A percentile compares a stretch with the other conserved stretches of the same genome.
Evolutionary conservation across 2,113 vertebrate genomes (phyloP).

Genomic region (Dicentrarchus labrax): DNA sequence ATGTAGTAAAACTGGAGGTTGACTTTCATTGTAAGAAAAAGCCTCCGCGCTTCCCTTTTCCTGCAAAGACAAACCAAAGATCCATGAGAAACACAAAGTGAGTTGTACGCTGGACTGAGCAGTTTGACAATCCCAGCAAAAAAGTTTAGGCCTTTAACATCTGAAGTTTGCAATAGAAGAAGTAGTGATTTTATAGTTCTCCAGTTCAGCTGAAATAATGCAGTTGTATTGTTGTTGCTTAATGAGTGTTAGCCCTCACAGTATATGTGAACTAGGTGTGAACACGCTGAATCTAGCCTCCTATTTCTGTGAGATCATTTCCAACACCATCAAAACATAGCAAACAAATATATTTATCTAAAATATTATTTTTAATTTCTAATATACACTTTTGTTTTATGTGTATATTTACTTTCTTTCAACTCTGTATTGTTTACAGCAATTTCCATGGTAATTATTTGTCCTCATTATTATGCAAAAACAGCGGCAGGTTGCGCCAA

Average conservation of each 20-base stretch:
- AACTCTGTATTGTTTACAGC: not conserved
- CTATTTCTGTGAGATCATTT: not conserved
- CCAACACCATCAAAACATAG: not conserved
- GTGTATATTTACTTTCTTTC: no score
- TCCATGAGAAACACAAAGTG: constrained; percentile 1
- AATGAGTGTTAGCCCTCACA: not conserved
- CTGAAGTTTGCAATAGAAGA: constrained; percentile 3
- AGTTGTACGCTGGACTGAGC: not conserved
- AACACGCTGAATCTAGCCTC: not conserved
- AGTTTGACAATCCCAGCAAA: not conserved
- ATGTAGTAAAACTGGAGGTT: constrained; percentile 95
- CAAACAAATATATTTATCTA: not conserved
- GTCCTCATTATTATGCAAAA: not conserved
- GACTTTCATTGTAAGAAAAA: constrained; percentile 89
- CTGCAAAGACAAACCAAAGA: constrained; percentile 76
- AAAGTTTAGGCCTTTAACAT: not conserved
- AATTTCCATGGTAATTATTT: no score
- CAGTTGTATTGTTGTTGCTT: not conserved
- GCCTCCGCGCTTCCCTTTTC: constrained; percentile 90
- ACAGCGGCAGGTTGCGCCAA: not conserved
- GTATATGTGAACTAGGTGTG: not conserved
- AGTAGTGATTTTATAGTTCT: not conserved
- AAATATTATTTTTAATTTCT: not conserved
- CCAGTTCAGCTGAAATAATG: not conserved
- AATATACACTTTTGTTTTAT: not conserved